Conservation (phyloP, 2,113 vertebrate species). For the Hucho hucho region DNA sequence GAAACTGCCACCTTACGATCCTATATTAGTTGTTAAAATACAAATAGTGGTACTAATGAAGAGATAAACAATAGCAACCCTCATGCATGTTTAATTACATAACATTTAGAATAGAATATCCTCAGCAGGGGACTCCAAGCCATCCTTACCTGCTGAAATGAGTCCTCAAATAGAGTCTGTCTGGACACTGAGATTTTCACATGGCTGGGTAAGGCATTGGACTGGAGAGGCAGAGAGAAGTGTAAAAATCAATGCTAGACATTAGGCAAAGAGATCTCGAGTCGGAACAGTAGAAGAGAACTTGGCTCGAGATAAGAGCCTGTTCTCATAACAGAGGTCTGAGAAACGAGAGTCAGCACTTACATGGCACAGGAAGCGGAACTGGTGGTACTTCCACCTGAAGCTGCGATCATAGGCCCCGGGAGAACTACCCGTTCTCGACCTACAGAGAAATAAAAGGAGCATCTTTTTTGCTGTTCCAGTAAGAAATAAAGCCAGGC, state of each 20-base stretch:
- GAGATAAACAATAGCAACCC: not conserved
- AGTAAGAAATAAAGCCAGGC: too few species aligned
- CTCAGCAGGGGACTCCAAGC: not conserved
- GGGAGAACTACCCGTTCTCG: conserved; percentile 87
- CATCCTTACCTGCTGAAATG: conserved; percentile 90
- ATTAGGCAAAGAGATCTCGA: not conserved
- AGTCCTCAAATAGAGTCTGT: conserved; percentile 96
- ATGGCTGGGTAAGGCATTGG: conserved; percentile 92
- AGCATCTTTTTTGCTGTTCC: not conserved
- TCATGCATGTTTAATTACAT: not conserved
- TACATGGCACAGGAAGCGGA: conserved; percentile 97
- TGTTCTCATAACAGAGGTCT: not conserved
- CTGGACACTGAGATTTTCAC: conserved; percentile 97
- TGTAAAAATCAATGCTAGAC: not conserved
- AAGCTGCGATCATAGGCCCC: conserved; percentile 96
- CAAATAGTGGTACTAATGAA: too few species aligned
- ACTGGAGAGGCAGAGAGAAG: conserved; percentile 67
- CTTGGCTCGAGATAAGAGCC: not conserved
- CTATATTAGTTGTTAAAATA: too few species aligned
- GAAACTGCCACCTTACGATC: too few species aligned
- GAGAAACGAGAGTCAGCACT: conserved; percentile 61
- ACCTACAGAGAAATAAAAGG: conserved; percentile 48
- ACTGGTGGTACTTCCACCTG: conserved; percentile 99
- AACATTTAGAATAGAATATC: not conserved
- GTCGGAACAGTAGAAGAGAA: too few species aligned